phyloP scores from a whole-genome alignment of 2,113 vertebrate species.

The Melanotaenia duboulayi region DNA sequence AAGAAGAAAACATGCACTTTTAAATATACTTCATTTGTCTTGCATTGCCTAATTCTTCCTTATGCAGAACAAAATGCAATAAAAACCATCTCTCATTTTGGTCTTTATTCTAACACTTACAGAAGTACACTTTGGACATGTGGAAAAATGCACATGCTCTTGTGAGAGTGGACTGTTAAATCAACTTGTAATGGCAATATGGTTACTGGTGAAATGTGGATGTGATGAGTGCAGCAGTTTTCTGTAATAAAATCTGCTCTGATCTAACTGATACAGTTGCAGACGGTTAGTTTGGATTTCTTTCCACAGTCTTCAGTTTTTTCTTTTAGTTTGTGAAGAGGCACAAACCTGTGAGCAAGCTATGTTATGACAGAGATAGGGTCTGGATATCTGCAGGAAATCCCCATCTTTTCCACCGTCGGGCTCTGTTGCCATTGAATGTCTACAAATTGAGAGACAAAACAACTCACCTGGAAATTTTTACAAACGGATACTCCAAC shows the following conservation, averaged over 20 bases:
- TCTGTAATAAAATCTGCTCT: neutral
- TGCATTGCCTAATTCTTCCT: too few species aligned
- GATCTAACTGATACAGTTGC: neutral
- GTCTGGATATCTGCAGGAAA: neutral
- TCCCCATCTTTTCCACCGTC: neutral
- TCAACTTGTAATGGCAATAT: neutral
- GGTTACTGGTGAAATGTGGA: too few species aligned
- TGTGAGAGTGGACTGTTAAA: neutral
- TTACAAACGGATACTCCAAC: too few species aligned
- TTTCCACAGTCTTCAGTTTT: neutral
- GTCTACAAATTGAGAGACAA: constrained; percentile 25
- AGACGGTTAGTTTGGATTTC: neutral
- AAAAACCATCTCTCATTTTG: too few species aligned
- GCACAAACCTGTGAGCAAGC: neutral
- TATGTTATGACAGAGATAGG: neutral
- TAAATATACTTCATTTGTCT: too few species aligned
- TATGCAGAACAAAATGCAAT: too few species aligned
- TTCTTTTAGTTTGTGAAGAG: neutral
- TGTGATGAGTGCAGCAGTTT: neutral
- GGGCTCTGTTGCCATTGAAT: constrained; percentile 1
- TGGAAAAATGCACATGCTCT: too few species aligned
- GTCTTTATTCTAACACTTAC: too few species aligned
- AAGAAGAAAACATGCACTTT: too few species aligned
- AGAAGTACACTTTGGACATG: too few species aligned
- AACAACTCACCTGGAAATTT: constrained; percentile 23